These are phyloP conservation scores for Torymus auratus DNA, from an alignment of 2,888 invertebrate species.

Conservation along the genomic window DNA sequence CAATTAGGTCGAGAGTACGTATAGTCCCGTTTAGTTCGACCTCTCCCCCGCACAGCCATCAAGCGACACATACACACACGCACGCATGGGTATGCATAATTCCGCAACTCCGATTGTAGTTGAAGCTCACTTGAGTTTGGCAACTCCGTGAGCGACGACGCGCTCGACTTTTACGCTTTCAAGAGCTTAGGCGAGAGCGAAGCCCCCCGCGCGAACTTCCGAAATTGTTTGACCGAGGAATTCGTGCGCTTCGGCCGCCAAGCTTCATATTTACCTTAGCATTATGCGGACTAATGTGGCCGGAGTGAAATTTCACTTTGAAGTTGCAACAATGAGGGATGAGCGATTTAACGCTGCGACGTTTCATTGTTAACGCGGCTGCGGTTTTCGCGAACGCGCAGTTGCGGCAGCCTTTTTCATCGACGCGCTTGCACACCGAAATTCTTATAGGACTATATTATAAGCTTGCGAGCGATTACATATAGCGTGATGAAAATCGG, in stretches of 20 bases:
- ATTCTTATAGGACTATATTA: too few species aligned
- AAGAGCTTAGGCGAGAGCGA: neutral
- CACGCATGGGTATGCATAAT: neutral
- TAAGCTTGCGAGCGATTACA: too few species aligned
- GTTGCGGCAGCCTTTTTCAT: too few species aligned
- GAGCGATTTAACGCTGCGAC: too few species aligned
- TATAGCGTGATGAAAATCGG: too few species aligned
- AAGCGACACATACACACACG: too few species aligned
- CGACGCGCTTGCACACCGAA: too few species aligned
- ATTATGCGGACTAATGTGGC: conserved; percentile 22
- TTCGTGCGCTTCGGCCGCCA: neutral
- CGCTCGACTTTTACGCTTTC: neutral
- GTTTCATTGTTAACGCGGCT: too few species aligned
- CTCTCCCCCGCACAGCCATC: too few species aligned
- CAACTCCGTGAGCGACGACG: conserved; percentile 10
- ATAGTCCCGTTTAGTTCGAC: too few species aligned
- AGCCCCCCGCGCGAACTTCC: conserved; percentile 1
- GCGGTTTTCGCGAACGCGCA: too few species aligned
- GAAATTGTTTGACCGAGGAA: conserved; percentile 34
- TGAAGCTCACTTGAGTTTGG: conserved; percentile 5
- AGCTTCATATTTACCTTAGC: conserved; percentile 30
- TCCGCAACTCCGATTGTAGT: neutral
- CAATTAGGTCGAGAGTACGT: too few species aligned
- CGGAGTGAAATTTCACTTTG: conserved; percentile 29
- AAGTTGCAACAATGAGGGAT: conserved; percentile 5